These are phyloP conservation scores for Protobothrops flavoviridis DNA, from an alignment of 2,113 vertebrate genomes.

Conservation along the genomic window DNA sequence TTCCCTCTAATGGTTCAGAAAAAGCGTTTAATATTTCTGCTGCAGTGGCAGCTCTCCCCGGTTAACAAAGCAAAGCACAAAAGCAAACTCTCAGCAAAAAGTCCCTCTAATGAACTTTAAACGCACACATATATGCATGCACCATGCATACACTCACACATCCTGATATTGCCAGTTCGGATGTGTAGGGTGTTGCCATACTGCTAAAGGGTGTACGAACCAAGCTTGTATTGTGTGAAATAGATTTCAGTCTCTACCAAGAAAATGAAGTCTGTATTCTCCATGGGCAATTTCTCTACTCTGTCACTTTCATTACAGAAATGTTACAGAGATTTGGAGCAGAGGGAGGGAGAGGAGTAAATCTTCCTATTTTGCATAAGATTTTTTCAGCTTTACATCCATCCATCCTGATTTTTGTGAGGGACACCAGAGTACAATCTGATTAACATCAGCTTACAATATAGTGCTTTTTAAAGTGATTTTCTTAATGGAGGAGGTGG, in stretches of 20 bases:
- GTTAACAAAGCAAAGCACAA: conserved; percentile 37
- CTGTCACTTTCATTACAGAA: neutral
- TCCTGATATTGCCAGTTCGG: neutral
- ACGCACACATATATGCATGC: neutral
- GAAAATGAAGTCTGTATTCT: fast-evolving
- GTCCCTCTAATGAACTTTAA: neutral
- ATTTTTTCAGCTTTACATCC: conserved; percentile 13
- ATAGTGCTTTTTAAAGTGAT: conserved; percentile 29
- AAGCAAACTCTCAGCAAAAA: conserved; percentile 27
- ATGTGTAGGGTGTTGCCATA: neutral
- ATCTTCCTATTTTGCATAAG: neutral
- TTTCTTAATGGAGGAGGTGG: neutral
- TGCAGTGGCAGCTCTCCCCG: neutral
- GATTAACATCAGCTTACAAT: conserved; percentile 65
- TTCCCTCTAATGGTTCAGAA: conserved; percentile 30
- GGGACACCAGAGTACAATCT: conserved; percentile 45
- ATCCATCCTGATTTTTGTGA: neutral
- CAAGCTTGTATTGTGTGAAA: neutral
- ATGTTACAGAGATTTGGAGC: conserved; percentile 2
- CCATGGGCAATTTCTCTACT: neutral
- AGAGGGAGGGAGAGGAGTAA: neutral
- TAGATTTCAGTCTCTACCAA: neutral
- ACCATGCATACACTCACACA: neutral
- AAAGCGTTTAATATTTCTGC: conserved; percentile 24
- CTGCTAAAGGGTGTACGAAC: neutral